phyloP scores from a whole-genome alignment of 2,888 invertebrate genomes.

The Axea sp. region DNA sequence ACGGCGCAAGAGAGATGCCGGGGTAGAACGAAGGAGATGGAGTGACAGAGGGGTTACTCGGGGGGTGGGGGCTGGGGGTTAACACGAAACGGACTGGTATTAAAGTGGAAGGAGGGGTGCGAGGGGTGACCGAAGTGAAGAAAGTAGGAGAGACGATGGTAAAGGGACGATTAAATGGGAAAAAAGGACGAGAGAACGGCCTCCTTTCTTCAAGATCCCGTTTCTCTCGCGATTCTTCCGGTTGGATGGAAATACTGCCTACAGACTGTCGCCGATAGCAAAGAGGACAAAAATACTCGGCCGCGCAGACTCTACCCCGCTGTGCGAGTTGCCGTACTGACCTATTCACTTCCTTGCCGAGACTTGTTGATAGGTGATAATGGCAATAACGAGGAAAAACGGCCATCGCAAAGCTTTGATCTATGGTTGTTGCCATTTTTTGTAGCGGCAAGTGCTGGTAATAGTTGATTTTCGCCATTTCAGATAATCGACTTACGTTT shows the following conservation, averaged over 20 bases:
- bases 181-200: constrained; percentile 33
- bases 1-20: constrained; percentile 69
- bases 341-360: constrained; percentile 57
- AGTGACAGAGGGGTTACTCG: constrained; percentile 51
- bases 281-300: constrained; percentile 25
- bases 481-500: too few relatives aligned
- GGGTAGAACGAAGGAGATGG: constrained; percentile 61
- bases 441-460: too few relatives aligned
- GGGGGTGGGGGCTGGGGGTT: constrained; percentile 61
- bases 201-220: constrained; percentile 33
- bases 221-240: constrained; percentile 29
- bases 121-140: constrained; percentile 31
- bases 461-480: too few relatives aligned
- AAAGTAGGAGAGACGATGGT: constrained; percentile 37
- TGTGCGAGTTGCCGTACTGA: constrained; percentile 40
- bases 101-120: constrained; percentile 42
- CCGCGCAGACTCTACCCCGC: constrained; percentile 60
- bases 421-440: constrained; percentile 5
- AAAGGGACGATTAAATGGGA: constrained; percentile 52
- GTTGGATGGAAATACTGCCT: constrained; percentile 8
- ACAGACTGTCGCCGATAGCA: too few relatives aligned
- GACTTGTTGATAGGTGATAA: constrained; percentile 63
- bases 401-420: not conserved
- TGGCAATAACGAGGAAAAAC: constrained; percentile 35
- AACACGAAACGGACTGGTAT: constrained; percentile 52